Evolutionary conservation across 2,113 vertebrate genomes (phyloP), one percentile per base, ranked within the genome.

Genomic region (Oenanthe melanoleuca): DNA sequence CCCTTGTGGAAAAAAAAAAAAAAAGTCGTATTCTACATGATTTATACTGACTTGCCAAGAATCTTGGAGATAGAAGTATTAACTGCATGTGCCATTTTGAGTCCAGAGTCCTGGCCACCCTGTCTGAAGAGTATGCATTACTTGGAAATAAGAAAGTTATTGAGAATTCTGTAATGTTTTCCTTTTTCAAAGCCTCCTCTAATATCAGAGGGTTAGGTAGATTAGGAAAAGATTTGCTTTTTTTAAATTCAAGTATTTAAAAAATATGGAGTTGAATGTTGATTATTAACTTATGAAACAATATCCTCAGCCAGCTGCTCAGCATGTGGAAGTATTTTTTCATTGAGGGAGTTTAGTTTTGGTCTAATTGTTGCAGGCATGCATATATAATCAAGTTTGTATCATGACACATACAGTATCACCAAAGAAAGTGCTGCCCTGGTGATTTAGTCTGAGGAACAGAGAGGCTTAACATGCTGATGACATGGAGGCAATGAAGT

Each of bases 401-500:
- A 88, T 77, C 85, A 88, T 40, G 77, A 92, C 66, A 95, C 21
- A 66, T 59, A 86, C 31, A 74, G 63, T 55, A 88, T 80, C 89
- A 88, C 45, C 72, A 55, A 8, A 96, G 88, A 80, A 94, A 92
- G 31, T 47, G 56, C 90, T 89, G 87, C 72, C 82, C 95, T 93
- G 72, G 52, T 97, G 94, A 95, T 78, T 95, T 89, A 95, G 84
- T 72, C 74, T 94, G 74, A 93, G 77, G 73, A 96, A 86, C 75
- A 75, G 34, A 37, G 66, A 94, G 67, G 89, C 78, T 92, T 91
- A 96, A 96, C 95, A 92, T 49, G 79, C 79, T 96, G 97, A 96
- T 97, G 97, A 93, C 84, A 92, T 56, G 33, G 59, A 96, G 82
- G 95, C 95, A 97, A 80, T 92, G 96, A 95, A 95, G 73, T 96